Evolutionary conservation across 1,140 invertebrate species (phyloP).

Genomic region (Habropoda laboriosa): DNA sequence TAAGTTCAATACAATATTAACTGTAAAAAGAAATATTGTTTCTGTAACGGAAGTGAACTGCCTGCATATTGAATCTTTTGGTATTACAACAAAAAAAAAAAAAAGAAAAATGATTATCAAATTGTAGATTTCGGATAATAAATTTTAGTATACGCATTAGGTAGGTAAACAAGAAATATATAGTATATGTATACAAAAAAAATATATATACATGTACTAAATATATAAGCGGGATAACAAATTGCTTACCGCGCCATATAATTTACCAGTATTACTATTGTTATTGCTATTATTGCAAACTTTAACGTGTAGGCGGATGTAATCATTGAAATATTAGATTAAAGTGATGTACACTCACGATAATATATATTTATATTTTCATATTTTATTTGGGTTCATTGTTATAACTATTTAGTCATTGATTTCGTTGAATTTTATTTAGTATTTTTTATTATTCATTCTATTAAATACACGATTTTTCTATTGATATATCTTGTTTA

Average conservation of each 20-base stretch:
- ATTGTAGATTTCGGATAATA: conserved; percentile 56
- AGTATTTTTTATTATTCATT: not conserved
- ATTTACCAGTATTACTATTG: conserved; percentile 81
- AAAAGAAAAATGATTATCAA: conserved; percentile 26
- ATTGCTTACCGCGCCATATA: conserved; percentile 77
- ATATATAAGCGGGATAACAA: conserved; percentile 60
- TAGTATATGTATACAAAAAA: conserved; percentile 20
- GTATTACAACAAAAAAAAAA: conserved; percentile 36
- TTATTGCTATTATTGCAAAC: conserved; percentile 69
- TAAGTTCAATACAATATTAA: conserved; percentile 39
- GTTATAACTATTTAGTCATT: not conserved
- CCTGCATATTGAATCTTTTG: conserved; percentile 39
- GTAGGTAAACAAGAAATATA: conserved; percentile 43
- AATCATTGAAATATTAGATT: conserved; percentile 58
- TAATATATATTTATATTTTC: conserved; percentile 32
- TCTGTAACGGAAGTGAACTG: conserved; percentile 24
- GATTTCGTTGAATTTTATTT: conserved; percentile 14
- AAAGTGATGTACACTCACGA: conserved; percentile 38
- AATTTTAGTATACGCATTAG: conserved; percentile 65
- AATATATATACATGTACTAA: conserved; percentile 35
- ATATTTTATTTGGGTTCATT: conserved; percentile 32
- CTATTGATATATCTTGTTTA: conserved; percentile 12
- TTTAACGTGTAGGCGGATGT: conserved; percentile 58
- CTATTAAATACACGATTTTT: not conserved
- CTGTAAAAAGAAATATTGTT: conserved; percentile 49